Evolutionary conservation across 2,888 invertebrate genomes (phyloP).

Genomic region (Megaustenia siamemsis): DNA sequence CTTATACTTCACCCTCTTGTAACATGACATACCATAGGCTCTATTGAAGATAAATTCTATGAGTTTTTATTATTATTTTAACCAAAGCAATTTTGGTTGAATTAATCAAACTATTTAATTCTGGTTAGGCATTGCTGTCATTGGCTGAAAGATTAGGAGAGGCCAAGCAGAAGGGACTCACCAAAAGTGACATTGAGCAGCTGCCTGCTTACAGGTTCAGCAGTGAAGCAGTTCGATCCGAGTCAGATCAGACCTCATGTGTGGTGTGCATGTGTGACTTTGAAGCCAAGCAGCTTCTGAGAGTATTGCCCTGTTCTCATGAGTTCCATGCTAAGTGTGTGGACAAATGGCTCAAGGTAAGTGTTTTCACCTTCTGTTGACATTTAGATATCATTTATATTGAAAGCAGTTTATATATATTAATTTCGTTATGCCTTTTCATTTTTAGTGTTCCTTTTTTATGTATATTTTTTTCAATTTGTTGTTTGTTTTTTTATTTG

Average conservation of each 20-base stretch:
- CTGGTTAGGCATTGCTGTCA: constrained; percentile 86
- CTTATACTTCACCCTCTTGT: too few relatives aligned
- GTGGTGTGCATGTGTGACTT: constrained; percentile 99
- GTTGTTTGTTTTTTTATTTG: too few relatives aligned
- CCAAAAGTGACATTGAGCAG: constrained; percentile 92
- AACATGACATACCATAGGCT: too few relatives aligned
- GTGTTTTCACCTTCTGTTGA: constrained; percentile 76
- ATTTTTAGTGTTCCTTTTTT: too few relatives aligned
- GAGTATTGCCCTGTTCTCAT: constrained; percentile 95
- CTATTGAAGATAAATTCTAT: too few relatives aligned
- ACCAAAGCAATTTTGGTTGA: background rate
- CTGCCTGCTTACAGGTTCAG: constrained; percentile 90
- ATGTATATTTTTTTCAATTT: too few relatives aligned
- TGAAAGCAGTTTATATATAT: too few relatives aligned
- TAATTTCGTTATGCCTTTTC: too few relatives aligned
- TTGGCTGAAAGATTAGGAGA: constrained; percentile 96
- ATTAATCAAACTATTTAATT: background rate
- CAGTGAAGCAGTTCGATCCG: constrained; percentile 83
- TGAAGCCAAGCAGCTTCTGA: constrained; percentile 91
- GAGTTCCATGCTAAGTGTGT: constrained; percentile 98
- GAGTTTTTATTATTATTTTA: background rate
- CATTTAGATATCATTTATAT: too few relatives aligned
- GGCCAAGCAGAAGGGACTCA: constrained; percentile 94
- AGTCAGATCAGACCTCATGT: constrained; percentile 91
- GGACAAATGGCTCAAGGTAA: constrained; percentile 97